Conservation (phyloP, 2,113 vertebrate species). For the Scolopax mira region DNA sequence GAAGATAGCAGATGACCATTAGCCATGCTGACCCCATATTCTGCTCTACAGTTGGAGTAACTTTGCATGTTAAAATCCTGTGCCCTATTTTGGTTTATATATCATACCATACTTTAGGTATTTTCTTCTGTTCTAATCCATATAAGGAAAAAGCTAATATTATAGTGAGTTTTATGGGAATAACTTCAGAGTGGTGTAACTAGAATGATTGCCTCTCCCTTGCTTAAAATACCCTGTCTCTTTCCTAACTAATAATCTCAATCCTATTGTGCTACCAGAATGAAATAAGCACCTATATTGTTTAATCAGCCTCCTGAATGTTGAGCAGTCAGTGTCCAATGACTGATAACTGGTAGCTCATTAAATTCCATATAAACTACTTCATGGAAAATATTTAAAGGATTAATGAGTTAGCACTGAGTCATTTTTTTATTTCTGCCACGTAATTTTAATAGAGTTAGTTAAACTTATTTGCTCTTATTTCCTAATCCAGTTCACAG, state of each 20-base stretch:
- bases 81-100: background rate
- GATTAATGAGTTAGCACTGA: background rate
- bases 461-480: background rate
- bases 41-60: background rate
- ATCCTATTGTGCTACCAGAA: background rate
- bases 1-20: background rate
- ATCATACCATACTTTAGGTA: background rate
- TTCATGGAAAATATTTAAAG: background rate
- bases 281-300: background rate
- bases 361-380: background rate
- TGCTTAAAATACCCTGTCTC: background rate
- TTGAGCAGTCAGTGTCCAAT: background rate
- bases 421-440: background rate
- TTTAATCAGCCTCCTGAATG: background rate
- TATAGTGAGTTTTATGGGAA: constrained; percentile 1
- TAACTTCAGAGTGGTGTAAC: background rate
- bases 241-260: background rate
- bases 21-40: background rate
- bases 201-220: background rate
- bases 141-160: background rate
- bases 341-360: background rate
- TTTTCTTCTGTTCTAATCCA: background rate
- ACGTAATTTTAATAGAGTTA: background rate
- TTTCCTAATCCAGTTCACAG: background rate
- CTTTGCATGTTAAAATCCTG: background rate